A percentile compares a stretch with the other conserved stretches of the same genome.
phyloP scores from a whole-genome alignment of 92 coral and sea anemone species.

The Anthopleura xanthogrammica region DNA sequence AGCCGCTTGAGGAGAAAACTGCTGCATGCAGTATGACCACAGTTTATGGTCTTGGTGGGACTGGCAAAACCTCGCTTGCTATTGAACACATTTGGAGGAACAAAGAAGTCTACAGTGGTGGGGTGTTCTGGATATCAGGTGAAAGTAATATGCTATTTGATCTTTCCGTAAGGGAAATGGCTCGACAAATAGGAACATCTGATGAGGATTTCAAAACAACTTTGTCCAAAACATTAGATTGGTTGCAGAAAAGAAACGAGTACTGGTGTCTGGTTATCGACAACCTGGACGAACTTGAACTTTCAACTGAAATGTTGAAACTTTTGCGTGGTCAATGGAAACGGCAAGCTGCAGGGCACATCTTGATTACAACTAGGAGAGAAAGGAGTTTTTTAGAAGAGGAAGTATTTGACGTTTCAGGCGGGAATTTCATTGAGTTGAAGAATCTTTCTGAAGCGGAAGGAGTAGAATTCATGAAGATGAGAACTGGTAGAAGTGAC shows the following conservation, averaged over 20 bases:
- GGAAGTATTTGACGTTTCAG: conserved; percentile 42
- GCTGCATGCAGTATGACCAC: conserved; percentile 42
- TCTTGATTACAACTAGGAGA: conserved; percentile 71
- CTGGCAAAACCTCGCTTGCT: conserved; percentile 83
- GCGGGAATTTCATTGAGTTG: conserved; percentile 46
- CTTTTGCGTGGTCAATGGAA: conserved; percentile 68
- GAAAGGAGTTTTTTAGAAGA: conserved; percentile 45
- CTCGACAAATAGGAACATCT: conserved; percentile 57
- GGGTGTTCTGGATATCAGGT: conserved; percentile 88
- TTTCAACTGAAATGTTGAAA: conserved; percentile 58
- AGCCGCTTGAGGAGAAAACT: conserved; percentile 16
- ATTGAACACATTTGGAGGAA: conserved; percentile 65
- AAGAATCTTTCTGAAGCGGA: conserved; percentile 45
- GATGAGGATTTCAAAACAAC: conserved; percentile 48
- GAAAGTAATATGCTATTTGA: conserved; percentile 51
- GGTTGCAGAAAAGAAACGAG: conserved; percentile 31
- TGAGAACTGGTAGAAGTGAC: conserved; percentile 27
- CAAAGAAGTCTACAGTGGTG: conserved; percentile 61
- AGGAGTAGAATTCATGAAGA: conserved; percentile 43
- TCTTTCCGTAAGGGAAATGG: conserved; percentile 46
- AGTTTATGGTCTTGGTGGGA: conserved; percentile 83
- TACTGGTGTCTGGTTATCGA: conserved; percentile 71
- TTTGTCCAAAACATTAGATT: conserved; percentile 50
- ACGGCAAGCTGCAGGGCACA: conserved; percentile 54
- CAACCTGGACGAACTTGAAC: conserved; percentile 63